A percentile compares a stretch with the other conserved stretches of the same genome.
phyloP scores from a whole-genome alignment of 2,113 vertebrate genomes.

The Rhipidura dahli region DNA sequence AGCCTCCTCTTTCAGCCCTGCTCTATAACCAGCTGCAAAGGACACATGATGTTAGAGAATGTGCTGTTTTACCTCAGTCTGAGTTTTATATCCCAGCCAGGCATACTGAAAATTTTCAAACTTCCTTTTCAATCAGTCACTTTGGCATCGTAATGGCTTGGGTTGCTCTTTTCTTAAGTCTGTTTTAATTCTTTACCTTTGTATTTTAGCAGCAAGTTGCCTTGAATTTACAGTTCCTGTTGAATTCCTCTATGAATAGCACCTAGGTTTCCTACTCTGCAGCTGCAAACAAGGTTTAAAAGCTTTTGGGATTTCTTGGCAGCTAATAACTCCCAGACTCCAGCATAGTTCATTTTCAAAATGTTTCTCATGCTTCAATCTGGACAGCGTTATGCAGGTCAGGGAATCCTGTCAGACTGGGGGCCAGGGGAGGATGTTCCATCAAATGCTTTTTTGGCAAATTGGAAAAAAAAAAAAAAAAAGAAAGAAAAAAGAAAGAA shows the following conservation, averaged over 20 bases:
- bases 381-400: conserved; percentile 55
- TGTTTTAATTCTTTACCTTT: conserved; percentile 50
- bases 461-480: neutral
- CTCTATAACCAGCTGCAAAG: neutral
- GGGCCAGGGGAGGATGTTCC: conserved; percentile 33
- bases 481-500: neutral
- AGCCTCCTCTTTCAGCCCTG: neutral
- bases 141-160: conserved; percentile 1
- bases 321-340: conserved; percentile 56
- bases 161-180: neutral
- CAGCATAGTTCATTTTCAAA: neutral
- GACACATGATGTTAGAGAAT: neutral
- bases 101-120: neutral
- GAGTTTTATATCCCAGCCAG: conserved; percentile 13
- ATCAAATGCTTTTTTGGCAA: conserved; percentile 49
- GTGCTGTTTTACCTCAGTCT: neutral
- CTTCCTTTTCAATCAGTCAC: conserved; percentile 39
- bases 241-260: conserved; percentile 29
- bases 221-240: conserved; percentile 60
- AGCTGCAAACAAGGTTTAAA: conserved; percentile 50
- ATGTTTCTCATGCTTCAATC: conserved; percentile 54
- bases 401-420: conserved; percentile 54
- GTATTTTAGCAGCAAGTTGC: conserved; percentile 45
- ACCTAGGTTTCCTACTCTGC: conserved; percentile 44
- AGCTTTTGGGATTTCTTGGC: conserved; percentile 22